Percentiles rank a stretch among this genome's conserved stretches.
Conservation (phyloP, 2,888 invertebrate genomes). For the Lomographa bimaculata region DNA sequence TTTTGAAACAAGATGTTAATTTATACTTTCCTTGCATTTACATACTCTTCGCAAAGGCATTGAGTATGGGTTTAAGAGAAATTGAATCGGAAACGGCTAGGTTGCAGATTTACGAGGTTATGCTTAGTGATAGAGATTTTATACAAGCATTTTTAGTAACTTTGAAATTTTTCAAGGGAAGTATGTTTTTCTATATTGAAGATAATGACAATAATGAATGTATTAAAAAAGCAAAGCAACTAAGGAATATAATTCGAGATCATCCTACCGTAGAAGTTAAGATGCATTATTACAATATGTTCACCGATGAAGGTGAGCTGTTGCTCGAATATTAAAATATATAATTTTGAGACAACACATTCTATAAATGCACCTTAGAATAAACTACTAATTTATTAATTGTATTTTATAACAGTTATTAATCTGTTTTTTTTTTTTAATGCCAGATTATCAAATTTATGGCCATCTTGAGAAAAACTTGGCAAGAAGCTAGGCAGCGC, state of each 20-base stretch:
- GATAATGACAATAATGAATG: too few relatives aligned
- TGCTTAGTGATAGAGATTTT: slow-evolving; percentile 46
- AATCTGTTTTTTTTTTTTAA: too few relatives aligned
- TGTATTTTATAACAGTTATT: too few relatives aligned
- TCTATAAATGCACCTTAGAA: too few relatives aligned
- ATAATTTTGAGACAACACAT: slow-evolving; percentile 2
- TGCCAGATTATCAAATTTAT: too few relatives aligned
- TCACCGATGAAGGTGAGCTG: slow-evolving; percentile 8
- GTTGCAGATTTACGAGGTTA: slow-evolving; percentile 36
- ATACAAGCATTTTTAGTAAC: slow-evolving; percentile 49
- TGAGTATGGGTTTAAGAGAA: slow-evolving; percentile 31
- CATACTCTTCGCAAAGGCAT: slow-evolving; percentile 44
- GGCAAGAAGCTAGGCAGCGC: too few relatives aligned
- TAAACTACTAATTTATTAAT: too few relatives aligned
- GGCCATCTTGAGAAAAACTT: too few relatives aligned
- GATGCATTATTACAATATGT: slow-evolving; percentile 44
- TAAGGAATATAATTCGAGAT: slow-evolving; percentile 33
- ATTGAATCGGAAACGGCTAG: slow-evolving; percentile 18
- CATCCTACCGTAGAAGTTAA: slow-evolving; percentile 54
- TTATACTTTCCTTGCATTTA: slow-evolving; percentile 55
- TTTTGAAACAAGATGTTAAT: slow-evolving; percentile 52
- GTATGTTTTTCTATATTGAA: too few relatives aligned
- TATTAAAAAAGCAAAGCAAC: slow-evolving; percentile 22
- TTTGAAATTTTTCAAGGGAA: too few relatives aligned
- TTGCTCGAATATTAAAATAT: neutral